phyloP scores from a whole-genome alignment of 2,113 vertebrate species.

The Salminus brasiliensis region DNA sequence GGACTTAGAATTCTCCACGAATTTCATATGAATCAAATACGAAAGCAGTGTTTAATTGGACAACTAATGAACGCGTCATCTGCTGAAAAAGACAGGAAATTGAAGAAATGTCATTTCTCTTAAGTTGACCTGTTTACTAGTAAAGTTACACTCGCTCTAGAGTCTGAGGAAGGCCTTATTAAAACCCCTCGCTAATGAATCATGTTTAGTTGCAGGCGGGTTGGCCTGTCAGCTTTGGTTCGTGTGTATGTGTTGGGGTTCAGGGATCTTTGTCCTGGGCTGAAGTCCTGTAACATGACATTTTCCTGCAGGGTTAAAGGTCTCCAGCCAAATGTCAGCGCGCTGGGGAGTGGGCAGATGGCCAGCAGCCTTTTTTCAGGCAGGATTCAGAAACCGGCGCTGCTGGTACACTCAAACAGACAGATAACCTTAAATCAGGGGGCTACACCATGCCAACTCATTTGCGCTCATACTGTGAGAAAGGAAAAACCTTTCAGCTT shows the following conservation, averaged over 20 bases:
- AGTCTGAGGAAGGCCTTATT: not conserved
- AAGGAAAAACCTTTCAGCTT: not conserved
- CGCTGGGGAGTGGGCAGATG: slow-evolving; percentile 65
- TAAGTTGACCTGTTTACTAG: not conserved
- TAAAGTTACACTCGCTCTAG: not conserved
- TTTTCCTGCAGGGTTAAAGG: slow-evolving; percentile 70
- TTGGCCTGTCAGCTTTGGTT: slow-evolving; percentile 32
- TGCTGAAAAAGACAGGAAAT: not conserved
- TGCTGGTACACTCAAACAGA: slow-evolving; percentile 28
- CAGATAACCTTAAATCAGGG: slow-evolving; percentile 29
- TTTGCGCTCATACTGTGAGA: not conserved
- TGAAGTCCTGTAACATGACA: slow-evolving; percentile 65
- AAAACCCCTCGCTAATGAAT: slow-evolving; percentile 42
- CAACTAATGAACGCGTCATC: not conserved
- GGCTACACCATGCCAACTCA: not conserved
- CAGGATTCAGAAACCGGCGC: slow-evolving; percentile 1
- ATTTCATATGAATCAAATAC: not conserved
- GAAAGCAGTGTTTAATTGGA: not conserved
- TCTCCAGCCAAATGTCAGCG: slow-evolving; percentile 68
- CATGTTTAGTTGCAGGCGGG: slow-evolving; percentile 16
- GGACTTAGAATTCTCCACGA: not conserved
- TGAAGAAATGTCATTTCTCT: not conserved
- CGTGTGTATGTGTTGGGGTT: slow-evolving; percentile 19
- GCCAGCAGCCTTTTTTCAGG: slow-evolving; percentile 55
- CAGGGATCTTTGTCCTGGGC: slow-evolving; percentile 44